Conservation (phyloP, 2,888 invertebrate species). For the Hymenopus coronatus region DNA sequence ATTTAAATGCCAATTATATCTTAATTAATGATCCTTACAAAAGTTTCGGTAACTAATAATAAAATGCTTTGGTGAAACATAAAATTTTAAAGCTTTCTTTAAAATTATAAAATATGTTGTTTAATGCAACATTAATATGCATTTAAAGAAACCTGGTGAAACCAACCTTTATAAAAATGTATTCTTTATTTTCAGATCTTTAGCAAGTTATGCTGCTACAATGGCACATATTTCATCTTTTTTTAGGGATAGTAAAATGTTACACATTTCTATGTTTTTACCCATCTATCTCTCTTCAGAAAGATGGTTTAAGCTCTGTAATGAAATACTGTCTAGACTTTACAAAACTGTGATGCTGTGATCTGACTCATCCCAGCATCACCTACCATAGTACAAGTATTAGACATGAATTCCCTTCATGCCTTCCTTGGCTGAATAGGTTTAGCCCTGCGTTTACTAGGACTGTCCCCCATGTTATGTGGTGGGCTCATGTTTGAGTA, state of each 20-base stretch:
- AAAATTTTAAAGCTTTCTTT: too few species aligned
- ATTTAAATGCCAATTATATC: too few species aligned
- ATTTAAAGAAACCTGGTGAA: too few species aligned
- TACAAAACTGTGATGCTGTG: background rate
- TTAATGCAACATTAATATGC: too few species aligned
- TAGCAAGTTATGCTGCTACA: background rate
- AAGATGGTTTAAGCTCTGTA: background rate
- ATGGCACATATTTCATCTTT: background rate
- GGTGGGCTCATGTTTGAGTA: background rate
- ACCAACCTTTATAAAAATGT: too few species aligned
- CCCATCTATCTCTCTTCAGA: background rate
- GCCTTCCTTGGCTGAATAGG: slow-evolving; percentile 11
- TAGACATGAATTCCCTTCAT: background rate
- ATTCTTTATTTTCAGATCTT: background rate
- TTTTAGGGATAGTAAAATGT: background rate
- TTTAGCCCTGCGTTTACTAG: slow-evolving; percentile 28
- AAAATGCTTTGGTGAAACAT: too few species aligned
- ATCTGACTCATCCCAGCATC: background rate
- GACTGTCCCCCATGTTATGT: slow-evolving; percentile 19
- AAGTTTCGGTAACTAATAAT: too few species aligned
- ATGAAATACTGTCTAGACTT: background rate
- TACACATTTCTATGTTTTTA: background rate
- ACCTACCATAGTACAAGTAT: background rate
- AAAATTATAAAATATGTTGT: too few species aligned
- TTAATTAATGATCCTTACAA: too few species aligned